A percentile compares a stretch with the other conserved stretches of the same genome.
phyloP scores from a whole-genome alignment of 2,888 invertebrate genomes.

The Diaprepes abbreviatus region DNA sequence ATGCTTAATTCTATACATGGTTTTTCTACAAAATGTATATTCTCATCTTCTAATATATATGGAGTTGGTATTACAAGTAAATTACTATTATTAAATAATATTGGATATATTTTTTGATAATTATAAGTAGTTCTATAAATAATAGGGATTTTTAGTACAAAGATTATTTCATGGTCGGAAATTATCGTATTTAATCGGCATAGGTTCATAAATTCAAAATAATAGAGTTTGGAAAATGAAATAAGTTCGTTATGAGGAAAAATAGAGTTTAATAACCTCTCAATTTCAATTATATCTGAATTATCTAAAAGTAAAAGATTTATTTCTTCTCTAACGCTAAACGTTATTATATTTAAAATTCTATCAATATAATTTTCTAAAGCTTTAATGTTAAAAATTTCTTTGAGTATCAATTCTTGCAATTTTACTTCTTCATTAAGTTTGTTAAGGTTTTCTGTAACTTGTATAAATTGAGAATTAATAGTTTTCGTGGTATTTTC shows the following conservation, averaged over 20 bases:
- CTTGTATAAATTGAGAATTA: too few relatives aligned
- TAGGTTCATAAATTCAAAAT: not conserved
- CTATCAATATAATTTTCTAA: constrained; percentile 7
- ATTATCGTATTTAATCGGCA: not conserved
- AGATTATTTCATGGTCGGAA: not conserved
- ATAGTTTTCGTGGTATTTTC: not conserved
- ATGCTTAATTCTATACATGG: not conserved
- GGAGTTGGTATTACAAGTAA: not conserved
- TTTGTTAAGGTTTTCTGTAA: constrained; percentile 7
- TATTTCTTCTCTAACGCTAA: not conserved
- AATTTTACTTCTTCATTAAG: not conserved
- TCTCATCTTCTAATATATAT: not conserved
- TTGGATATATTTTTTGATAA: not conserved
- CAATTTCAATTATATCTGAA: not conserved
- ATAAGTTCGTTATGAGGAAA: not conserved
- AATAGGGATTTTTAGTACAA: not conserved
- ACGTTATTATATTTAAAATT: constrained; percentile 2
- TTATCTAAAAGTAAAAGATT: not conserved
- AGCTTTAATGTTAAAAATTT: not conserved
- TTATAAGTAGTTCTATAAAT: not conserved
- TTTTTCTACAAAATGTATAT: not conserved
- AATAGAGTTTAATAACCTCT: not conserved
- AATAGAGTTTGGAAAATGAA: not conserved
- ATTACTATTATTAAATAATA: not conserved
- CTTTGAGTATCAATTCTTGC: not conserved